Percentiles rank a stretch among this genome's conserved stretches.
phyloP scores from a whole-genome alignment of 2,888 invertebrate species.

The Eulithis testata region DNA sequence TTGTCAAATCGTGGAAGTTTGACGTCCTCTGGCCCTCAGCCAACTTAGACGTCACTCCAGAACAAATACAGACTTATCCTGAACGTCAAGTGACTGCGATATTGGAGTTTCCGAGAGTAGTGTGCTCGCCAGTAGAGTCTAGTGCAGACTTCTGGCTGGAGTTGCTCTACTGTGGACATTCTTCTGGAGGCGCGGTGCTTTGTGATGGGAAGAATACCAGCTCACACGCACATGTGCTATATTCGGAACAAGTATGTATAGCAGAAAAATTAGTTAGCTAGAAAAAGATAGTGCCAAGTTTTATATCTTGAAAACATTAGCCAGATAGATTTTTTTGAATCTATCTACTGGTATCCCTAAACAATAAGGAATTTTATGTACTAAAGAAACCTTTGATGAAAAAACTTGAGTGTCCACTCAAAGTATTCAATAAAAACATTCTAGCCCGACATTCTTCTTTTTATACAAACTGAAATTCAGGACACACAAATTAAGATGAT shows the following conservation, averaged over 20 bases:
- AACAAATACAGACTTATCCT: conserved; percentile 92
- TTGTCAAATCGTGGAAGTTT: conserved; percentile 84
- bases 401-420: not conserved
- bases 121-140: conserved; percentile 86
- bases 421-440: not conserved
- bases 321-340: too few relatives aligned
- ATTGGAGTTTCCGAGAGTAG: conserved; percentile 89
- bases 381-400: not conserved
- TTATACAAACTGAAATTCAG: too few relatives aligned
- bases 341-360: not conserved
- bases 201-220: conserved; percentile 87
- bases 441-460: too few relatives aligned
- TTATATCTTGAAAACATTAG: too few relatives aligned
- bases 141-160: conserved; percentile 91
- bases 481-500: conserved; percentile 5
- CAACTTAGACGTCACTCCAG: conserved; percentile 88
- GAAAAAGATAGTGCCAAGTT: too few relatives aligned
- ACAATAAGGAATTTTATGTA: not conserved
- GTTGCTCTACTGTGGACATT: conserved; percentile 91
- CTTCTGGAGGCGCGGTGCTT: conserved; percentile 85
- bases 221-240: conserved; percentile 86
- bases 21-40: conserved; percentile 94
- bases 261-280: too few relatives aligned
- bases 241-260: conserved; percentile 88
- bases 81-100: conserved; percentile 89